A percentile compares a stretch with the other conserved stretches of the same genome.
Conservation (phyloP, 30 jellyfish, hydroid and myxozoan genomes). For the Hydra vulgaris region DNA sequence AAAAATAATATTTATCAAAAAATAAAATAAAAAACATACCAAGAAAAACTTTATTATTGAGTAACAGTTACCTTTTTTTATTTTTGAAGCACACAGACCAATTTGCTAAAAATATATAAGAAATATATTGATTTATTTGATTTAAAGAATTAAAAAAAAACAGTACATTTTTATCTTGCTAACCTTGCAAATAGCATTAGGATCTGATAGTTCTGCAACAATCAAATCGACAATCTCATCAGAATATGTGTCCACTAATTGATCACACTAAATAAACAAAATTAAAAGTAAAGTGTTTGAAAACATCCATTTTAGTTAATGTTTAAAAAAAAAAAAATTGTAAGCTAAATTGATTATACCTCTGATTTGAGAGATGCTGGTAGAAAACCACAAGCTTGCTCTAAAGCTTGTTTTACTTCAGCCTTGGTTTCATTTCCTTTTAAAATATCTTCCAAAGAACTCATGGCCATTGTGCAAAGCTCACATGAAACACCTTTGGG, state of each 20-base stretch:
- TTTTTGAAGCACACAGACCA: too few species aligned
- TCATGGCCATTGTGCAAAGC: slow-evolving; percentile 28
- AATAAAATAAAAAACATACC: too few species aligned
- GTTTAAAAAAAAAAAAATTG: too few species aligned
- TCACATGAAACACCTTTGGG: slow-evolving; percentile 27
- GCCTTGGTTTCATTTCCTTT: slow-evolving; percentile 17
- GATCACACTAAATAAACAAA: not conserved
- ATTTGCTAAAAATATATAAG: too few species aligned
- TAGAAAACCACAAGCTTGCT: slow-evolving; percentile 11
- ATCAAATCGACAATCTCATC: slow-evolving; percentile 15
- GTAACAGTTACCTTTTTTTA: too few species aligned
- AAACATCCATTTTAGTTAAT: too few species aligned
- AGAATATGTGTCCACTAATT: slow-evolving; percentile 9
- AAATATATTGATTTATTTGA: too few species aligned
- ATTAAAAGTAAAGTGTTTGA: not conserved
- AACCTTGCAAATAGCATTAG: slow-evolving; percentile 22
- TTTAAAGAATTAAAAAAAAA: too few species aligned
- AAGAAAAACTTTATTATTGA: too few species aligned
- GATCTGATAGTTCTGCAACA: slow-evolving; percentile 17
- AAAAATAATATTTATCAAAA: too few species aligned
- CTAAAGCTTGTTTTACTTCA: slow-evolving; percentile 18
- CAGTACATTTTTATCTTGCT: too few species aligned
- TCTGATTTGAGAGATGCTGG: slow-evolving; percentile 10
- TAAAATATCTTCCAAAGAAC: not conserved
- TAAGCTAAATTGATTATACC: not conserved